Conservation (phyloP, 1,140 invertebrate species). For the Drosophila rufa region DNA sequence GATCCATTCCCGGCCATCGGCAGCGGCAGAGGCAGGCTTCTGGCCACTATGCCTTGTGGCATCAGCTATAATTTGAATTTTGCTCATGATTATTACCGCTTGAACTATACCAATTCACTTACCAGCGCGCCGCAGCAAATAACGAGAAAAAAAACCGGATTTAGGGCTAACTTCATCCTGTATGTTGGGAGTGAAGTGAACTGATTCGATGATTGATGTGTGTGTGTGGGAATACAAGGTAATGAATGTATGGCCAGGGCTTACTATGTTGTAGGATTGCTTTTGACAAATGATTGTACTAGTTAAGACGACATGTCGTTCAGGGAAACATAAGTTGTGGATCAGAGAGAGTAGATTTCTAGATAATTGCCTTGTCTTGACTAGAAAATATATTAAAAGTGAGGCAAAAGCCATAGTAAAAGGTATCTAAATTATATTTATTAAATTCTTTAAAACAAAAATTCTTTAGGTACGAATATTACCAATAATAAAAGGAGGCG, state of each 20-base stretch:
- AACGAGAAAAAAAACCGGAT: background rate
- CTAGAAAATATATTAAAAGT: background rate
- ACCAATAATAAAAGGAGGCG: no score
- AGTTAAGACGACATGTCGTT: background rate
- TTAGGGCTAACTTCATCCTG: conserved; percentile 1
- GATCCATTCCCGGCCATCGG: background rate
- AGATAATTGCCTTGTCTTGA: no score
- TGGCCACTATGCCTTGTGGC: background rate
- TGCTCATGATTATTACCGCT: background rate
- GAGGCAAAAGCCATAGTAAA: no score
- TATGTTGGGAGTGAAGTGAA: background rate
- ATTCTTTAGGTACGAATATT: no score
- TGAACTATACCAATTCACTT: background rate
- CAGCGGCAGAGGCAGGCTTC: background rate
- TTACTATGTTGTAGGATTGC: background rate
- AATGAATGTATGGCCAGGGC: conserved; percentile 8
- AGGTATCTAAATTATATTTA: background rate
- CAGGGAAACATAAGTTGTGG: background rate
- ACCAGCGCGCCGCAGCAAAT: conserved; percentile 10
- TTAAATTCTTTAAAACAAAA: background rate
- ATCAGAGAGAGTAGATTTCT: no score
- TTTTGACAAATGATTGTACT: background rate
- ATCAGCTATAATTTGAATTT: conserved; percentile 8
- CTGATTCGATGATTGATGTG: background rate
- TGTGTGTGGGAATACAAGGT: background rate